Evolutionary conservation across 2,888 invertebrate species (phyloP), one percentile per base, ranked within the genome.

Genomic region (Ormyrus rosae): DNA sequence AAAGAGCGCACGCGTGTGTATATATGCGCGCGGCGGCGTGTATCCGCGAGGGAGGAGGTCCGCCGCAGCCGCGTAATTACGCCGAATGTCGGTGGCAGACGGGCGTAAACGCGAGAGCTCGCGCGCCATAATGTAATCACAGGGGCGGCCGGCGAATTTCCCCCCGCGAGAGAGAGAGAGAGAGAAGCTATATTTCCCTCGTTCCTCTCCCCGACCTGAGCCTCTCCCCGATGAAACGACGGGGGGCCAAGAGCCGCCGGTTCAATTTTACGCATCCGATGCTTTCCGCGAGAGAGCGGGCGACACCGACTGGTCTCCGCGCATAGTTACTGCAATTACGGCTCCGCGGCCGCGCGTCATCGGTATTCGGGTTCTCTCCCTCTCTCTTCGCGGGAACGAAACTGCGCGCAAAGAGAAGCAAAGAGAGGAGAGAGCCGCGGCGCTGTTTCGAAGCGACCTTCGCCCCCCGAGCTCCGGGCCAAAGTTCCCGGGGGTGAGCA

Each of bases 81-180:
- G 83, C 80, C 82, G 78, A 79, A 83, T 82, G 82, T 77, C 81
- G 69, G 78, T 74, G 67, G 34, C 34, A 34, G 34, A 34, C 34
- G 34, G 34, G 34, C 34, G 34, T 34, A 34, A 34, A 34, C 68
- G 82, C 76, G 77, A 63, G 77, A 63, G 67, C 13, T 13, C 51
- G 8, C 80, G 77, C 80, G 69, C 82, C 78, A 79, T 83, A 83
- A 83, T 76, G 81, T 74, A 81, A 83, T 83, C 83, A 83, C 70
- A 64, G 70, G 70, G 53, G 45, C 34, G 34, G 34, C 34, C 34
- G 4, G 34, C 4, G 34, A 4, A 34, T 34, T 4, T 34, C 34
- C 34, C 34, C 34, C 3, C n/a, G 64, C 56, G 80, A 75, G 80
- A 80, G 73, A 73, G 69, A 53, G 53, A 55, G 56, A 56, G 69